Percentiles rank a stretch among this genome's conserved stretches.
Conservation (phyloP, 2,888 invertebrate species). For the Euplagia quadripunctaria region DNA sequence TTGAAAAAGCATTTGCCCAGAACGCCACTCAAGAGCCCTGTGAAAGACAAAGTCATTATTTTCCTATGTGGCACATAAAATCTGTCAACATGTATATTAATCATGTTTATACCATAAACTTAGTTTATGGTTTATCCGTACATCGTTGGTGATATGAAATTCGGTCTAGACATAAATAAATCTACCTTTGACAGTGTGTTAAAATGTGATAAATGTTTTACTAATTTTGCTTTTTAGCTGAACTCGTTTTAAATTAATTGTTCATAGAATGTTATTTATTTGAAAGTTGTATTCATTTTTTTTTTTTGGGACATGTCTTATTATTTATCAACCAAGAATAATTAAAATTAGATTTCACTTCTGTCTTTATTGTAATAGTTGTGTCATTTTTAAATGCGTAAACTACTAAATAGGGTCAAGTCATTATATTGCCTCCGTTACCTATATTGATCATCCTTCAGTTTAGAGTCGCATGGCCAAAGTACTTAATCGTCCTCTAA, state of each 20-base stretch:
- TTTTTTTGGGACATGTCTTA: no score
- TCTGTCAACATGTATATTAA: slow-evolving; percentile 4
- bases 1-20: slow-evolving; percentile 91
- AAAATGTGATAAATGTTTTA: background rate
- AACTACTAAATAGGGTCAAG: no score
- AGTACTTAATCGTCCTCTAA: background rate
- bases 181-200: background rate
- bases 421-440: no score
- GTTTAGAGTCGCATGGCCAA: background rate
- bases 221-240: background rate
- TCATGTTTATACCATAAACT: background rate
- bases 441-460: background rate
- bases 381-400: background rate
- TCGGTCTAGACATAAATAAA: slow-evolving; percentile 5
- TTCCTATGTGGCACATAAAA: background rate
- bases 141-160: slow-evolving; percentile 7
- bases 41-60: slow-evolving; percentile 2
- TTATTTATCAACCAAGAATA: no score
- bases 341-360: background rate
- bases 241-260: background rate
- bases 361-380: background rate
- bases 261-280: no score
- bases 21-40: slow-evolving; percentile 89
- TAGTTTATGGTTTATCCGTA: background rate
- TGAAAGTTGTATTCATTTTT: no score